phyloP scores from a whole-genome alignment of 2,113 vertebrate species.

The Steatornis caripensis region DNA sequence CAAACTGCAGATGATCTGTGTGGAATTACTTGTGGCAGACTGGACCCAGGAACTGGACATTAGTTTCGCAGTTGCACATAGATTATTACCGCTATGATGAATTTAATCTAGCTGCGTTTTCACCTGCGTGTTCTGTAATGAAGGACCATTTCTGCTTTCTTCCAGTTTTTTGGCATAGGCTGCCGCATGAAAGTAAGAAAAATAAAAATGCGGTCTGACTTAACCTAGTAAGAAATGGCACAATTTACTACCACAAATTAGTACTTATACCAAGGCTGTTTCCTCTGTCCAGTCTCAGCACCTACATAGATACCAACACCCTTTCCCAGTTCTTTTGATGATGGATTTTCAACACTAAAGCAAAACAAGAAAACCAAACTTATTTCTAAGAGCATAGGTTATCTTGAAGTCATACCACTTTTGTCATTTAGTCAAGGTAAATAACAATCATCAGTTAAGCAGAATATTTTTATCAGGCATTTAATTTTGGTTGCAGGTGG shows the following conservation, averaged over 20 bases:
- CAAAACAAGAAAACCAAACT: neutral
- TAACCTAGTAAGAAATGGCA: neutral
- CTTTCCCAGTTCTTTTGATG: neutral
- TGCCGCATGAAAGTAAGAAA: neutral
- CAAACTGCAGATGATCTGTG: neutral
- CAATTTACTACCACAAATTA: neutral
- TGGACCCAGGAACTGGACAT: neutral
- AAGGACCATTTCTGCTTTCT: neutral
- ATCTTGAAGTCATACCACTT: neutral
- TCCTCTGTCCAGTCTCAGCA: neutral
- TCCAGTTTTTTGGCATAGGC: neutral
- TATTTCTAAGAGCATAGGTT: neutral
- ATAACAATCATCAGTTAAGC: neutral
- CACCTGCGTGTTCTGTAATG: neutral
- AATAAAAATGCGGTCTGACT: neutral
- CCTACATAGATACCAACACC: neutral
- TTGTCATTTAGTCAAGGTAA: neutral
- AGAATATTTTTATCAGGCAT: neutral
- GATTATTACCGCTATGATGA: neutral
- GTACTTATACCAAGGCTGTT: neutral
- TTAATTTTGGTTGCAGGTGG: neutral
- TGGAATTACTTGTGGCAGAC: neutral
- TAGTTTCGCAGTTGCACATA: neutral
- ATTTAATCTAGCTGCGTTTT: neutral
- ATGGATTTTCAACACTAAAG: neutral